Evolutionary conservation across 2,113 vertebrate genomes (phyloP).

Genomic region (Tetrax tetrax): DNA sequence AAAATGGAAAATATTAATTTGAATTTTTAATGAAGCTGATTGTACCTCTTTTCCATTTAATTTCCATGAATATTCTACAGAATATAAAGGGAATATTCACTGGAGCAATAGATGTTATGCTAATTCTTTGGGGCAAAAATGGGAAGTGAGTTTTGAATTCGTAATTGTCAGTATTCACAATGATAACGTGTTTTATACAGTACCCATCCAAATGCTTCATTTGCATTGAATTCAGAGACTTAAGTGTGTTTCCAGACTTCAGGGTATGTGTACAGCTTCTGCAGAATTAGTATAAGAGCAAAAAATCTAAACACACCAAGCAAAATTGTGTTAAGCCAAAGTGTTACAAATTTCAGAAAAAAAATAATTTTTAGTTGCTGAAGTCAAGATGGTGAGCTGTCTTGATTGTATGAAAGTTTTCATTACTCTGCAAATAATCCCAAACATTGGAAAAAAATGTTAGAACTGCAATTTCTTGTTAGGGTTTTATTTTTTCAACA

Average conservation of each 20-base stretch:
- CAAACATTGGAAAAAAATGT: neutral
- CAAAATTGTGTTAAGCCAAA: neutral
- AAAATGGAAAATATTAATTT: slow-evolving; percentile 39
- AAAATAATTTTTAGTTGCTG: neutral
- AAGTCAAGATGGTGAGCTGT: neutral
- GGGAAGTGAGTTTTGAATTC: neutral
- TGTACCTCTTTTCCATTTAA: slow-evolving; percentile 31
- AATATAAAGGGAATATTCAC: slow-evolving; percentile 41
- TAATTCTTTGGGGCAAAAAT: slow-evolving; percentile 27
- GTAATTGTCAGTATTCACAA: neutral
- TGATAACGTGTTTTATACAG: slow-evolving; percentile 1
- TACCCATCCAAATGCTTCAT: neutral
- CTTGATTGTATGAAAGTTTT: neutral
- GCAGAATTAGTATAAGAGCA: neutral
- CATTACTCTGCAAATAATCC: neutral
- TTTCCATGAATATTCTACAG: slow-evolving; percentile 44
- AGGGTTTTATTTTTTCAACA: neutral
- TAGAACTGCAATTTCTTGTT: neutral
- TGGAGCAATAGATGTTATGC: slow-evolving; percentile 46
- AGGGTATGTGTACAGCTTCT: neutral
- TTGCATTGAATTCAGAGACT: neutral
- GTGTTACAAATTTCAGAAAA: neutral
- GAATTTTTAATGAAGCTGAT: slow-evolving; percentile 47
- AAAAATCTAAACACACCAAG: neutral
- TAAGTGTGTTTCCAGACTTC: neutral